Base-by-base conservation (phyloP, 2,888 invertebrate species). In the Drosophila koepferae region DNA sequence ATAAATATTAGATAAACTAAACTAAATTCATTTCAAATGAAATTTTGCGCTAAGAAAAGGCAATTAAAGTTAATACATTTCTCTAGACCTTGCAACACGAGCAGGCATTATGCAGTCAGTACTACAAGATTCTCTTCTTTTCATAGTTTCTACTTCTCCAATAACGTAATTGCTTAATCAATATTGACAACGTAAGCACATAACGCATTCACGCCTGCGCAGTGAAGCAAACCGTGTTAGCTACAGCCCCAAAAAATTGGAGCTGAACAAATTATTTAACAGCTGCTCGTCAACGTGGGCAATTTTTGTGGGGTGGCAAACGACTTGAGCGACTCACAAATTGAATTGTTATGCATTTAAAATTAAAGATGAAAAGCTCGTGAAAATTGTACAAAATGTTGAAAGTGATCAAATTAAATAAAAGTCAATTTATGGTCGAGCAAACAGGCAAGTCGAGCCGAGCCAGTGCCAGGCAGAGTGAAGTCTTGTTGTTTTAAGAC, bases 141-240 rank as follows among this genome's bases (percentile, higher is more conserved):
- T 4, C 49, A 20, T 18, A 7, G 66, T 72, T 81, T 80, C 4
- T 72, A 48, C 43, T 43, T 46, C 18, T 18, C 38, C 23, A 28
- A 36, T 72, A 28, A 28, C 28, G 6, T 28, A 77, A 74, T 72
- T 81, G 77, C 80, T 80, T 72, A 82, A 80, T 79, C 80, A 81
- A 59, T 41, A 49, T 12, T 46, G 46, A 66, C 55, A 36, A 65
- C 62, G 67, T 66, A 28, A 63, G 28, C 59, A 38, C 48, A 48
- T 62, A 51, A 10, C 53, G 62, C 75, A 51, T 81, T 84, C 77
- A 86, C 89, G 89, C 81, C 89, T 81, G 84, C 81, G 89, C 84
- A 81, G 56, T 41, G 55, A n/a, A 8, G 28, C 43, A 36, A 20
- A 20, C 36, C 12, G 0, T 6, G 36, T 2, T 2, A 16, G 10